phyloP scores from a whole-genome alignment of 2,888 invertebrate genomes.

The Lysandra coridon region DNA sequence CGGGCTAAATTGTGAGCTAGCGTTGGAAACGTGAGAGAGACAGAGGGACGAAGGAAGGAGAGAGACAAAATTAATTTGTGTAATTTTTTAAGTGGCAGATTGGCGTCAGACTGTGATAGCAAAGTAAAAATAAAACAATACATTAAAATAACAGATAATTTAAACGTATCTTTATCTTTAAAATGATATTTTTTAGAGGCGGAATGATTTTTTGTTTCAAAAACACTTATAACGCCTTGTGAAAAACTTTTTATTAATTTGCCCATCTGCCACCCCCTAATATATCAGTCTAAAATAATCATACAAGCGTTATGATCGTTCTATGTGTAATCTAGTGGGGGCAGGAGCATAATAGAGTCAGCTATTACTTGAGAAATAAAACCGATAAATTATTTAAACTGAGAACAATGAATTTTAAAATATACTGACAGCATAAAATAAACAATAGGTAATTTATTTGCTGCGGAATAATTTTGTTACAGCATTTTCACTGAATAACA shows the following conservation, averaged over 20 bases:
- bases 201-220: background rate
- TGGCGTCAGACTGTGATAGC: background rate
- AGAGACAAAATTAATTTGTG: constrained; percentile 32
- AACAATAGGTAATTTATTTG: background rate
- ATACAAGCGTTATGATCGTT: constrained; percentile 42
- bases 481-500: no score
- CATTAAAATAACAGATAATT: background rate
- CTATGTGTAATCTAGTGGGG: constrained; percentile 31
- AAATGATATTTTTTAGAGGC: constrained; percentile 24
- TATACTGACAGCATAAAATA: background rate
- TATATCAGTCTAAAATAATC: constrained; percentile 36
- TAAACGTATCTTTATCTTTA: background rate
- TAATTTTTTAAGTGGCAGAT: constrained; percentile 1
- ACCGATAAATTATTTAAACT: background rate
- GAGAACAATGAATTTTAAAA: no score
- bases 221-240: background rate
- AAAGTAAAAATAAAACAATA: background rate
- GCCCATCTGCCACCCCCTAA: constrained; percentile 38
- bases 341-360: background rate
- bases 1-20: constrained; percentile 1
- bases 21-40: constrained; percentile 11
- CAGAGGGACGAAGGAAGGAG: constrained; percentile 14
- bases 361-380: background rate
- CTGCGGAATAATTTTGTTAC: no score
- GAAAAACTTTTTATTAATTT: background rate